Conservation (phyloP, 2,888 invertebrate species). For the Mesorhabditis spiculigera region DNA sequence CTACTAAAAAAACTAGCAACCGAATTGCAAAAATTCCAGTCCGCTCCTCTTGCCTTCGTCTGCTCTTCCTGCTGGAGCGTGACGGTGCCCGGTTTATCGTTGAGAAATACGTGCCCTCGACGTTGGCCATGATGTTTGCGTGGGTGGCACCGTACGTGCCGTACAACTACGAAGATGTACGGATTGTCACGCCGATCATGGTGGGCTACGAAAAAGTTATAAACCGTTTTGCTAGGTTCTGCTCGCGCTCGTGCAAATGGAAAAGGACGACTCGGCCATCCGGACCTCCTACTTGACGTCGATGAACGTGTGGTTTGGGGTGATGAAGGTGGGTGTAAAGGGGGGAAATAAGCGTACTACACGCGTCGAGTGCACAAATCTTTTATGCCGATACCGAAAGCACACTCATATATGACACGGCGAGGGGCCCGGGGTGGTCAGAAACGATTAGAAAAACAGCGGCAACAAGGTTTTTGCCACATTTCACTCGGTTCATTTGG, state of each 20-base stretch:
- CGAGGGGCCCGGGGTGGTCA: too few species aligned
- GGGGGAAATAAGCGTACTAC: too few species aligned
- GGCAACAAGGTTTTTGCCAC: too few species aligned
- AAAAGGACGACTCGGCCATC: constrained; percentile 51
- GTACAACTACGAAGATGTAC: constrained; percentile 56
- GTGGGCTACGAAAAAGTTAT: constrained; percentile 19
- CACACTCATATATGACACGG: too few species aligned
- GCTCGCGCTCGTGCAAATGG: constrained; percentile 56
- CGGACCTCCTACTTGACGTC: constrained; percentile 52
- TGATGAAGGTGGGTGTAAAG: constrained; percentile 26
- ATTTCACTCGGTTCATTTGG: too few species aligned
- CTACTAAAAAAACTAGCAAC: constrained; percentile 10
- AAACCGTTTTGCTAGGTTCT: constrained; percentile 36
- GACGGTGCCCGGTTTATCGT: constrained; percentile 52
- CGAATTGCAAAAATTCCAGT: constrained; percentile 29
- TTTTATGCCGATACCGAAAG: too few species aligned
- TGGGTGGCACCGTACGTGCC: constrained; percentile 56
- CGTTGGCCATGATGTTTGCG: constrained; percentile 38
- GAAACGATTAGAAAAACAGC: too few species aligned
- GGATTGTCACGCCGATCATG: constrained; percentile 58
- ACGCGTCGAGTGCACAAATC: too few species aligned
- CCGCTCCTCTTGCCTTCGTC: constrained; percentile 49
- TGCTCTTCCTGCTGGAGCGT: constrained; percentile 47
- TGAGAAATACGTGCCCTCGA: constrained; percentile 43
- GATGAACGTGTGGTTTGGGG: constrained; percentile 54